A percentile compares a stretch with the other conserved stretches of the same genome.
Evolutionary conservation across 2,797 vertebrate species (phyloP).

Genomic region (Potorous gilbertii): DNA sequence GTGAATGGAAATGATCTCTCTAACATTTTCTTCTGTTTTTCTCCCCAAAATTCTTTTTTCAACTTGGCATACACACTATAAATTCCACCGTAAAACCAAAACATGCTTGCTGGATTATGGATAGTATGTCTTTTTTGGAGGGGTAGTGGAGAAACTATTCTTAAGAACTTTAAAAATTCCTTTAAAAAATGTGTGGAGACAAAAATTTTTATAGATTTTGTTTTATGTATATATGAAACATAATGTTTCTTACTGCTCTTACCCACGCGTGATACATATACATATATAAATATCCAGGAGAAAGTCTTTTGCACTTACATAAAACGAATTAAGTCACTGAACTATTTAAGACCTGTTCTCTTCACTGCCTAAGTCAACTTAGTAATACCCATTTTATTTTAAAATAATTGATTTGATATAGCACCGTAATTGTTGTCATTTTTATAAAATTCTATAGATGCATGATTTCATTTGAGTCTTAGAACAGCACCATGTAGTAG

Average conservation of each 20-base stretch:
- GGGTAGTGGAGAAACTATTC: not conserved
- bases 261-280: slow-evolving; percentile 22
- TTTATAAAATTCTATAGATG: not conserved
- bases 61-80: slow-evolving; percentile 31
- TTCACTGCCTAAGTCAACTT: slow-evolving; percentile 37
- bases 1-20: not conserved
- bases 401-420: not conserved
- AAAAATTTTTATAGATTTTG: slow-evolving; percentile 16
- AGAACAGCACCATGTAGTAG: not conserved
- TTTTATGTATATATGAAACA: slow-evolving; percentile 14
- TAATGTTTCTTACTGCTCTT: slow-evolving; percentile 51
- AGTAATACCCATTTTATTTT: slow-evolving; percentile 33
- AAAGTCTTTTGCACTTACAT: slow-evolving; percentile 44
- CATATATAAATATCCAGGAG: slow-evolving; percentile 16
- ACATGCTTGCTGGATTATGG: not conserved
- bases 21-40: not conserved
- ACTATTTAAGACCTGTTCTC: slow-evolving; percentile 21
- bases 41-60: not conserved
- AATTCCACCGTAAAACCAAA: slow-evolving; percentile 23
- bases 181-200: slow-evolving; percentile 57
- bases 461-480: not conserved
- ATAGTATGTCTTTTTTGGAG: slow-evolving; percentile 15
- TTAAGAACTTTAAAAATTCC: slow-evolving; percentile 48
- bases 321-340: slow-evolving; percentile 8
- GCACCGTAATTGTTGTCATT: not conserved